These are phyloP conservation scores for Pseudois nayaur DNA, from an alignment of 2,113 vertebrate genomes.

Conservation along the genomic window DNA sequence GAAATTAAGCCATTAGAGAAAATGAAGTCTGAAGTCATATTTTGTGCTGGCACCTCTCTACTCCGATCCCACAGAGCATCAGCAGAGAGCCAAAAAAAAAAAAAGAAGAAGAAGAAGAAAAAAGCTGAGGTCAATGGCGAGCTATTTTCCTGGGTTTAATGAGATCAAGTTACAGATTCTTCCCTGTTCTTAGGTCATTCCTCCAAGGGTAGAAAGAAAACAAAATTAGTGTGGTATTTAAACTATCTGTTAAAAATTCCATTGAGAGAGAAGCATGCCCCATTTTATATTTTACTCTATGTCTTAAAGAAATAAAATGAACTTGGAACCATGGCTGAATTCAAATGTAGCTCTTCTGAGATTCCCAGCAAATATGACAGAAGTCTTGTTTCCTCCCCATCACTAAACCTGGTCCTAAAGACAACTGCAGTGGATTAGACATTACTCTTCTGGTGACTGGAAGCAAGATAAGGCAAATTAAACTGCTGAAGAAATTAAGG, in stretches of 20 bases:
- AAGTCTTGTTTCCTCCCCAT: neutral
- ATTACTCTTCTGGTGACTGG: neutral
- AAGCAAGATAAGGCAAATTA: neutral
- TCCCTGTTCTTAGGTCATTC: neutral
- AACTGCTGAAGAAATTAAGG: neutral
- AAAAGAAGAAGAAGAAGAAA: neutral
- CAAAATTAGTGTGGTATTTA: neutral
- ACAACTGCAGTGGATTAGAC: neutral
- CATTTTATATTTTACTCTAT: slow-evolving; percentile 2
- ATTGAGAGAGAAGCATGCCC: neutral
- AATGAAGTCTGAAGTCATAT: slow-evolving; percentile 27
- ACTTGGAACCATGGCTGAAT: neutral
- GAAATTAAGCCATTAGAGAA: slow-evolving; percentile 19
- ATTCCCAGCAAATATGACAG: neutral
- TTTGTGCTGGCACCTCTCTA: neutral
- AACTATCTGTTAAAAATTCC: slow-evolving; percentile 18
- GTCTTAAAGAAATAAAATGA: slow-evolving; percentile 6
- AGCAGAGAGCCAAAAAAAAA: neutral
- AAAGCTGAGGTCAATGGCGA: neutral
- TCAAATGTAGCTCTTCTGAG: neutral
- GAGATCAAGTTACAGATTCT: slow-evolving; percentile 8
- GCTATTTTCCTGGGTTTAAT: neutral
- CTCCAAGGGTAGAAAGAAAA: slow-evolving; percentile 34
- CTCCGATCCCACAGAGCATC: neutral
- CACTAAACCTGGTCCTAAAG: neutral